A percentile compares a stretch with the other conserved stretches of the same genome.
Evolutionary conservation across 2,113 vertebrate species (phyloP).

Genomic region (Percopsis transmontana): DNA sequence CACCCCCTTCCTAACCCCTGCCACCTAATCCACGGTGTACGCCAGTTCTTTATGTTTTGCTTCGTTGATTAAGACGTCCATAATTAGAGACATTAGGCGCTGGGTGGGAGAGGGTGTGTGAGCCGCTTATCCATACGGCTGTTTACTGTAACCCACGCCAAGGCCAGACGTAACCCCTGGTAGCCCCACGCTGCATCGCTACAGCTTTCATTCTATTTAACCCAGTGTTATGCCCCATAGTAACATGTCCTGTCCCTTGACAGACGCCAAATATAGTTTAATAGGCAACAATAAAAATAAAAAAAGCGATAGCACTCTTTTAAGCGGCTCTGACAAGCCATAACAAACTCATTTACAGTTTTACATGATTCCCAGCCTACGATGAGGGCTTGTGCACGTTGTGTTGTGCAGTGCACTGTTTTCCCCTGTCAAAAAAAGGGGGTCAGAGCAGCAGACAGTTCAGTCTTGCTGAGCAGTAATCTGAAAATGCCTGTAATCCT

Average conservation of each 20-base stretch:
- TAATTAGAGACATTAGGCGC: conserved; percentile 81
- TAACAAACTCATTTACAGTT: too few species aligned
- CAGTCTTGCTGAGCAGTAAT: conserved; percentile 71
- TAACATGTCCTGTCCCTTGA: neutral
- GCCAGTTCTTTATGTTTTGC: conserved; percentile 75
- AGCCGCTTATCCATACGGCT: conserved; percentile 38
- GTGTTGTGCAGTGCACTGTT: conserved; percentile 25
- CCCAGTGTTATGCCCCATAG: neutral
- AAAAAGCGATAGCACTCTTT: too few species aligned
- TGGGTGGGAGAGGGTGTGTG: conserved; percentile 41
- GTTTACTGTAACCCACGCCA: conserved; percentile 55
- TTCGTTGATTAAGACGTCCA: conserved; percentile 80
- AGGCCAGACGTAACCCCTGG: conserved; percentile 20
- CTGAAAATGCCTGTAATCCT: conserved; percentile 77
- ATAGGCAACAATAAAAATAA: too few species aligned
- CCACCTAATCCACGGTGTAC: conserved; percentile 75
- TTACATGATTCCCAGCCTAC: too few species aligned
- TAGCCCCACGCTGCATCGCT: conserved; percentile 10
- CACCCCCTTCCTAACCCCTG: conserved; percentile 71
- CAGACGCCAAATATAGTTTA: neutral
- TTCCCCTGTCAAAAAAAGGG: conserved; percentile 38
- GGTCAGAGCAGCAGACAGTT: conserved; percentile 70
- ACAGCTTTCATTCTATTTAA: neutral
- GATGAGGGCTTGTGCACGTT: neutral
- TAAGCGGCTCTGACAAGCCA: too few species aligned